Evolutionary conservation across 2,888 invertebrate genomes (phyloP).

Genomic region (Kryphioiulus occultus): DNA sequence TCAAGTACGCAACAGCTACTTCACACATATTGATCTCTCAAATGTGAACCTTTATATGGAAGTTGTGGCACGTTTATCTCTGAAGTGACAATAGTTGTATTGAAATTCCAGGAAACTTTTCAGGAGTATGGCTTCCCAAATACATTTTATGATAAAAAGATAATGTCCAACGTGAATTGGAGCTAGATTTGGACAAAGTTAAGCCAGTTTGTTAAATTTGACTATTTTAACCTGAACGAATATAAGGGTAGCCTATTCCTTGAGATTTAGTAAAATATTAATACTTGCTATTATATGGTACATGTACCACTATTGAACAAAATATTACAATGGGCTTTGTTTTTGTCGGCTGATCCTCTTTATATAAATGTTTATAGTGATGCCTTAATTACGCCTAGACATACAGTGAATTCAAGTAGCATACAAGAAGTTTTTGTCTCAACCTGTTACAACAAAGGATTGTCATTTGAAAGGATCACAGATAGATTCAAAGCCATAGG

Average conservation of each 20-base stretch:
- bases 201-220: not conserved
- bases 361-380: not conserved
- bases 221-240: too few relatives aligned
- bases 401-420: not conserved
- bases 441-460: slow-evolving; percentile 26
- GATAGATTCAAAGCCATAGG: not conserved
- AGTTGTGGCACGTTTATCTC: not conserved
- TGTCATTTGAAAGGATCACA: slow-evolving; percentile 12
- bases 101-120: not conserved
- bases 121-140: not conserved
- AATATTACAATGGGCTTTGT: too few relatives aligned
- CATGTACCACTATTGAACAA: too few relatives aligned
- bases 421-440: not conserved
- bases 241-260: too few relatives aligned
- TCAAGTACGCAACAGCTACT: slow-evolving; percentile 11
- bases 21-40: slow-evolving; percentile 5
- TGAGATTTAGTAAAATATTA: too few relatives aligned
- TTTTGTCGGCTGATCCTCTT: not conserved
- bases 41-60: not conserved
- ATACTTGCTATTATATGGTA: too few relatives aligned
- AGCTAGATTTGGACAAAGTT: not conserved
- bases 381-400: not conserved
- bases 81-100: not conserved
- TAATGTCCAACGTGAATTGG: not conserved
- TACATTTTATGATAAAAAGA: not conserved